Evolutionary conservation across 2,888 invertebrate genomes (phyloP), one percentile per base, ranked within the genome.

Genomic region (Caradrina clavipalpis): DNA sequence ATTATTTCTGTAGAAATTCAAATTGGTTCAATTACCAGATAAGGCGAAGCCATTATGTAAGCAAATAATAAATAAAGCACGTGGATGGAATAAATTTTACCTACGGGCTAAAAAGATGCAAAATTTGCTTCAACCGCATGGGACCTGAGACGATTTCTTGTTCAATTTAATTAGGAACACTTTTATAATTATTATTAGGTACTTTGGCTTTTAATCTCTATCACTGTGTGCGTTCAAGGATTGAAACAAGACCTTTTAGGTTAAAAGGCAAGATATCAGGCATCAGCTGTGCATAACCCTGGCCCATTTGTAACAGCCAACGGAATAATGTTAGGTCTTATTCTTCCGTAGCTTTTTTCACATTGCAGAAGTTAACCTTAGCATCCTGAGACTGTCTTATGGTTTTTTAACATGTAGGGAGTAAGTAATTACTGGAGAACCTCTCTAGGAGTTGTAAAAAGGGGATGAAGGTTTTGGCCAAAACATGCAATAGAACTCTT

Each of bases 301-400:
- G 19, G 55, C 39, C 55, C 47, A 73, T 73, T 73, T 69, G 76
- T 76, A 47, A 76, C 19, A 60, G 69, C 39, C 76, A 31, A n/a
- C 59, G 19, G 45, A 47, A 59, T 76, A 69, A 73, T 73, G 76
- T 73, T 47, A 49, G 59, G 56, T 69, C 59, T 69, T 69, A 76
- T 51, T 73, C 73, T 56, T 64, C 58, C 54, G 31, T 60, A 17
- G 47, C 63, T 57, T 19, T 66, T 55, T 35, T 49, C 17, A 39
- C 64, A 63, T 63, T 55, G 26, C 26, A 49, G 60, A 53, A 39
- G 45, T 60, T 35, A 26, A 47, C 39, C n/a, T 17, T n/a, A 49
- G 15, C 19, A 39, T 39, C 13, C 21, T 50, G 4, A 19, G 55
- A 50, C 49, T n/a, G 2, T 19, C 19, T 10, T 51, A 31, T n/a